Evolutionary conservation across 1,140 invertebrate species (phyloP), one percentile per base, ranked within the genome.

Genomic region (Cryptotermes secundus): DNA sequence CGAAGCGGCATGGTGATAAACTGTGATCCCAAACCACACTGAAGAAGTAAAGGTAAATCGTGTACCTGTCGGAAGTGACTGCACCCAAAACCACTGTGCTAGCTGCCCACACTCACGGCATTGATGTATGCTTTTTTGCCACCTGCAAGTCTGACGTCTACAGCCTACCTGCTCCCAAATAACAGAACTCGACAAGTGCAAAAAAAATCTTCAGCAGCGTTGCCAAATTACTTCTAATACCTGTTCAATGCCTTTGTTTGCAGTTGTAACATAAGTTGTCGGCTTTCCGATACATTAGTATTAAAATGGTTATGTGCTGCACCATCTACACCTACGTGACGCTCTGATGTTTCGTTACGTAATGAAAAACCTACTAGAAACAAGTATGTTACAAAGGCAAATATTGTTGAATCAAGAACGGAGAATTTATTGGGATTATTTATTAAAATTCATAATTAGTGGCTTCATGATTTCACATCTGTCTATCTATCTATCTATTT

Each of bases 111-210:
- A 31, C 59, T 72, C n/a, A 31, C 26, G 26, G 59, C n/a, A 72
- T 72, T 72, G 26, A 72, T 31, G 59, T 72, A 31, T 72, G 59
- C 31, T 72, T 72, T 19, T 72, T n/a, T 72, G 53, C 59, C 59
- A 72, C 59, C n/a, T 49, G 45, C 45, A 14, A n/a, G 45, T 0
- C 45, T 19, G 19, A 49, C 45, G 3, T 26, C 59, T 72, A 7
- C 26, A 31, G n/a, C n/a, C 59, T 72, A 72, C 59, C 59, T 72
- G 59, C n/a, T 72, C 59, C 59, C 59, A 72, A 31, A 72, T 72
- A 72, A 72, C 59, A 31, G 59, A 72, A 72, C 59, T n/a, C 26
- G n/a, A 72, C 59, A 31, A 72, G 59, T 72, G 59, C 59, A 14
- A 31, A 72, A 72, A 72, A 72, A 3, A 72, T 9, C 4, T 10